Evolutionary conservation across 2,113 vertebrate species (phyloP), one percentile per base, ranked within the genome.

Genomic region (Pelvicachromis taeniatus): DNA sequence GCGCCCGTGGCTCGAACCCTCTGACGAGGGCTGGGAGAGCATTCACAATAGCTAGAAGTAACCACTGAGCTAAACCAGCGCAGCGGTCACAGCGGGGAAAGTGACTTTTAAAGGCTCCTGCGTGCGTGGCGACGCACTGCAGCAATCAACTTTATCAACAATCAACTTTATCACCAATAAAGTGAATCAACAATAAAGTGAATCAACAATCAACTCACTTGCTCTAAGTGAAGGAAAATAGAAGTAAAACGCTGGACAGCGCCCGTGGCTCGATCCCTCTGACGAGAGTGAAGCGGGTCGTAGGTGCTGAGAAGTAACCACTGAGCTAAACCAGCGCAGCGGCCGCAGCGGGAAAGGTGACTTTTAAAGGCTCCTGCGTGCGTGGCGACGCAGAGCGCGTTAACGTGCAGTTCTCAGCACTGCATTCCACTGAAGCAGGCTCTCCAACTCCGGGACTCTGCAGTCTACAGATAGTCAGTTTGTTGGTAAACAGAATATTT

Each of bases 61-160:
- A 85, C 83, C 83, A 73, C 83, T 85, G 77, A 85, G 83, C 83
- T 85, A 85, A 16, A 35, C 83, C 4, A 80, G 29, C 40, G 53
- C 73, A 0, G 6, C 0, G 1, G 2, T 0, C 1, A 0, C 0
- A 1, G 0, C 0, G 8, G 21, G 8, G 1, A 26, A 26, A 45
- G 21, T 17, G 8, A 7, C 5, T 42, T 45, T 70, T 70, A 70
- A 70, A 70, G 63, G n/a, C 35, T n/a, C 23, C 63, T 16, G 35
- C 3, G 59, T 14, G 12, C 12, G 11, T 40, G 11, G n/a, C n/a
- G n/a, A n/a, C n/a, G n/a, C n/a, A n/a, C n/a, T n/a, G n/a, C 26
- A 26, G 3, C 26, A 26, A 26, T 26, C 2, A 26, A 26, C 2
- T 26, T 2, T 2, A 26, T 26, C 26, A 26, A 26, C 26, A 26